Conservation (phyloP, 2,113 vertebrate genomes). For the Sinosuthora webbiana region DNA sequence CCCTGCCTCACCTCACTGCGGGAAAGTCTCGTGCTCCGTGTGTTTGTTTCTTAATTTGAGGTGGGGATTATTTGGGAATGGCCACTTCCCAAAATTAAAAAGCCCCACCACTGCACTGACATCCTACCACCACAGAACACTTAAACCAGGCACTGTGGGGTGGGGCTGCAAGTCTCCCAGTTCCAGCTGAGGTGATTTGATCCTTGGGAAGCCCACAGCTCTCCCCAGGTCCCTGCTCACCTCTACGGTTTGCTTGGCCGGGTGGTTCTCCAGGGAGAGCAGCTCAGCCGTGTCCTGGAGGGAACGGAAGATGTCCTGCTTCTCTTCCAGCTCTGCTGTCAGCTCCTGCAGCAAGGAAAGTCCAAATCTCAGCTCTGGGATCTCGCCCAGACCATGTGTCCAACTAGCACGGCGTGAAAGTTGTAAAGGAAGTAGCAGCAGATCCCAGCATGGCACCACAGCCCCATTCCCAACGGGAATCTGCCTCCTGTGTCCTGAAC, state of each 20-base stretch:
- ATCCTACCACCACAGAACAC: not conserved
- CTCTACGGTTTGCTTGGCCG: slow-evolving; percentile 95
- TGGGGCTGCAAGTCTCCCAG: not conserved
- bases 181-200: not conserved
- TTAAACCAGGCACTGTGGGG: not conserved
- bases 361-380: not conserved
- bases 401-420: fast-evolving
- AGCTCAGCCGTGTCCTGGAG: slow-evolving; percentile 89
- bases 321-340: slow-evolving; percentile 87
- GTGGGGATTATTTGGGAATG: not conserved
- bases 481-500: not conserved
- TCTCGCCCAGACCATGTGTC: fast-evolving
- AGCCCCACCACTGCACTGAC: not conserved
- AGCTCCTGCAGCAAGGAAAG: slow-evolving; percentile 78
- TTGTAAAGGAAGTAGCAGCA: fast-evolving
- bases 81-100: not conserved
- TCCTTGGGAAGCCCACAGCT: fast-evolving
- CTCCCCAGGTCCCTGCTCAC: slow-evolving; percentile 42
- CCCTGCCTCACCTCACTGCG: not conserved
- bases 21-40: fast-evolving
- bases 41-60: not conserved
- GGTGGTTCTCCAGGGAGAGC: slow-evolving; percentile 92
- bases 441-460: not conserved
- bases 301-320: slow-evolving; percentile 86
- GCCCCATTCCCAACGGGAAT: not conserved